A percentile compares a stretch with the other conserved stretches of the same genome.
Conservation (phyloP, 2,797 vertebrate genomes). For the Myripristis murdjan region DNA sequence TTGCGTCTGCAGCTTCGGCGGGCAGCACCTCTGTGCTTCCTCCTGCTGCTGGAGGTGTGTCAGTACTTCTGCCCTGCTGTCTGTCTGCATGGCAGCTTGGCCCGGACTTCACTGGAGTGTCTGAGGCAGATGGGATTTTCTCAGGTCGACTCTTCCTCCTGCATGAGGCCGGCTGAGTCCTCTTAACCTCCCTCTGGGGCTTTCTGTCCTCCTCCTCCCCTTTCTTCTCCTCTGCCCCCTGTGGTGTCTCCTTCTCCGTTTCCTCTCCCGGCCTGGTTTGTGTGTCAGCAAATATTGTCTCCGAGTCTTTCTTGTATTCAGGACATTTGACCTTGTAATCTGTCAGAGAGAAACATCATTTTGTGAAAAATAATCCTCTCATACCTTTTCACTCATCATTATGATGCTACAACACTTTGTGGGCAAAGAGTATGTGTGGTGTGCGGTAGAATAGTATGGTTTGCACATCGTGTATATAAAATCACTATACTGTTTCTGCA, state of each 20-base stretch:
- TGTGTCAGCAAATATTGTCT: neutral
- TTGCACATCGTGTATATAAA: too few species aligned
- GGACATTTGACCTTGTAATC: constrained; percentile 13
- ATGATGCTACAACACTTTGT: too few species aligned
- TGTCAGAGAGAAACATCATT: constrained; percentile 28
- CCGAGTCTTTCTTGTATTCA: neutral
- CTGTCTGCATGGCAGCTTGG: neutral
- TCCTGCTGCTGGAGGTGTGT: neutral
- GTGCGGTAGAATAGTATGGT: too few species aligned
- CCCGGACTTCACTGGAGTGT: too few species aligned
- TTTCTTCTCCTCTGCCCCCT: neutral
- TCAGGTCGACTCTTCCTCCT: constrained; percentile 27
- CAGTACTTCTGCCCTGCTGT: constrained; percentile 4
- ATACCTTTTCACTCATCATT: too few species aligned
- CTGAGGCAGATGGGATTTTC: neutral
- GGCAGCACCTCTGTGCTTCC: neutral
- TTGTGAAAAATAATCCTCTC: too few species aligned
- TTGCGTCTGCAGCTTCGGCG: neutral
- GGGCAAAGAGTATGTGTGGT: too few species aligned
- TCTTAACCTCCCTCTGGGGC: neutral
- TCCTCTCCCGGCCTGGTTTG: neutral
- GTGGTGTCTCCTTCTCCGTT: neutral
- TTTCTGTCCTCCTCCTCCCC: neutral
- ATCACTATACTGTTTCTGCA: too few species aligned
- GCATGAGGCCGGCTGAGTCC: neutral